Conservation (phyloP, 2,888 invertebrate species). For the Dolichopus griseipennis region DNA sequence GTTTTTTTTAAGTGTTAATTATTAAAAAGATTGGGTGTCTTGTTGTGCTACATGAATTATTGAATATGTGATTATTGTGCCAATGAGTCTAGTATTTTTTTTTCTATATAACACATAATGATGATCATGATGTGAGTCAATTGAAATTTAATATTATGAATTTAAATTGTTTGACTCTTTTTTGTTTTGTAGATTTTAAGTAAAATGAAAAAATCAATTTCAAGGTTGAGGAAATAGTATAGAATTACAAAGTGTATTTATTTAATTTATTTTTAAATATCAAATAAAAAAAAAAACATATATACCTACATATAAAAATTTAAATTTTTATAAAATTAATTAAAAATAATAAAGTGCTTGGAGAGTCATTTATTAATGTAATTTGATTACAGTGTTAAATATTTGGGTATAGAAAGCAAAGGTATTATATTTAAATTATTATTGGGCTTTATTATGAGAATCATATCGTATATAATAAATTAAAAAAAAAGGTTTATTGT, state of each 20-base stretch:
- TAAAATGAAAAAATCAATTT: background rate
- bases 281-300: too few relatives aligned
- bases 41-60: background rate
- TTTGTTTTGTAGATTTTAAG: background rate
- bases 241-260: background rate
- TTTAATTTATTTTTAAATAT: background rate
- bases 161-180: background rate
- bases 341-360: too few relatives aligned
- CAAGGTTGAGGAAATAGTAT: background rate
- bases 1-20: too few relatives aligned
- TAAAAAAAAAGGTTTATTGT: too few relatives aligned
- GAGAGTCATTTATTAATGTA: too few relatives aligned
- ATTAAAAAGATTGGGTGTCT: background rate
- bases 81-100: background rate
- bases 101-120: background rate
- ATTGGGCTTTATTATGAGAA: too few relatives aligned
- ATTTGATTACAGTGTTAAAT: too few relatives aligned
- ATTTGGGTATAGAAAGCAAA: too few relatives aligned
- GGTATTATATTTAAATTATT: too few relatives aligned
- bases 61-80: background rate
- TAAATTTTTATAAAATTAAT: too few relatives aligned
- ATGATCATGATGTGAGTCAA: background rate
- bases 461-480: too few relatives aligned
- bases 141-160: background rate
- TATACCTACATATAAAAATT: too few relatives aligned